These are phyloP conservation scores for Orchestes rusci DNA, from an alignment of 2,888 invertebrate species.

Conservation along the genomic window DNA sequence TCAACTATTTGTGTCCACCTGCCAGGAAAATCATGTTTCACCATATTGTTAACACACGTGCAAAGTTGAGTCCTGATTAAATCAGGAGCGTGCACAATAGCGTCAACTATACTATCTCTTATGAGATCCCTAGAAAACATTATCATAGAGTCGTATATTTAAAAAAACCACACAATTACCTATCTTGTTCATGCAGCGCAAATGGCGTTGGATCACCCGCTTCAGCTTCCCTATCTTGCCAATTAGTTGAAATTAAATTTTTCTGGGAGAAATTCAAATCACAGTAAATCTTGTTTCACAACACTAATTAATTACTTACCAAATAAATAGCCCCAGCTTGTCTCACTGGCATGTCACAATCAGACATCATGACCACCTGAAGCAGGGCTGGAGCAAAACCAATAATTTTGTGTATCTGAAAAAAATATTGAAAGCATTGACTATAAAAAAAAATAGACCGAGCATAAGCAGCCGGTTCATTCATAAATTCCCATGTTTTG, in stretches of 20 bases:
- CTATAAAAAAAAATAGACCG: too few species aligned
- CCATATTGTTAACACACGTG: constrained; percentile 86
- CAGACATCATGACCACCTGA: constrained; percentile 88
- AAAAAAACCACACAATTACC: too few species aligned
- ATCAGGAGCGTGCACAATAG: constrained; percentile 88
- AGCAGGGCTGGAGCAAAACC: constrained; percentile 91
- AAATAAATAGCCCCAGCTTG: constrained; percentile 96
- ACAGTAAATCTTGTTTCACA: neutral
- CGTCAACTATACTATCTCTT: constrained; percentile 90
- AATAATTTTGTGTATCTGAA: constrained; percentile 86
- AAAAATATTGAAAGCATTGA: too few species aligned
- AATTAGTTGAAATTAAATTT: constrained; percentile 40
- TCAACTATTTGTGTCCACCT: constrained; percentile 94
- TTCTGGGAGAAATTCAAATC: constrained; percentile 11
- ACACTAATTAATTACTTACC: constrained; percentile 47
- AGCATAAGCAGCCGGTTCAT: too few species aligned
- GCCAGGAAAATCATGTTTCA: constrained; percentile 92
- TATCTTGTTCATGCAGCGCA: constrained; percentile 92
- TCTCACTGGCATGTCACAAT: constrained; percentile 83
- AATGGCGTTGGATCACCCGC: constrained; percentile 67
- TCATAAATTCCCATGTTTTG: too few species aligned
- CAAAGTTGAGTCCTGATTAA: constrained; percentile 84
- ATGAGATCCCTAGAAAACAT: constrained; percentile 61
- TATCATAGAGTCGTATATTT: too few species aligned
- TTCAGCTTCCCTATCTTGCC: constrained; percentile 78